These are phyloP conservation scores for Anas platyrhynchos DNA, from an alignment of 2,113 vertebrate genomes.

Conservation along the genomic window DNA sequence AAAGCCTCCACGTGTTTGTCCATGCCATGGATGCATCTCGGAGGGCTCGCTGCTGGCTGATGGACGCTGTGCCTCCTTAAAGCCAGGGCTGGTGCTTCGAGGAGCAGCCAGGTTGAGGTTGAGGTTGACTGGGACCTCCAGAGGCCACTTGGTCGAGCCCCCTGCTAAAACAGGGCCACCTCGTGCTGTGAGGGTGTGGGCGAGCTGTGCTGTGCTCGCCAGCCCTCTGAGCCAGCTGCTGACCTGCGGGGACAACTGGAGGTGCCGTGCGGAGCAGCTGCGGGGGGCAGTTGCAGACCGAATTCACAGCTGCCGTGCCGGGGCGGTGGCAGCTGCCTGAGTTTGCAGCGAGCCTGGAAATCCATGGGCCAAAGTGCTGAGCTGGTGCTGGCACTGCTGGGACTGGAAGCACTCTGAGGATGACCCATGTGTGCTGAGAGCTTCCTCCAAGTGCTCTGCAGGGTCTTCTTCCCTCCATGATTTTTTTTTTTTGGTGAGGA, in stretches of 20 bases:
- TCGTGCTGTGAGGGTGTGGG: rapidly evolving
- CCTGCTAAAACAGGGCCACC: too few relatives aligned
- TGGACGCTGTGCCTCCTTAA: neutral
- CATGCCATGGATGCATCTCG: neutral
- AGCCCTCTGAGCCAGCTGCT: neutral
- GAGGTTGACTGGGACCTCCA: too few relatives aligned
- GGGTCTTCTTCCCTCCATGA: rapidly evolving
- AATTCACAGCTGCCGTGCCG: neutral
- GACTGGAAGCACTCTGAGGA: neutral
- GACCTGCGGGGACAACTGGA: neutral
- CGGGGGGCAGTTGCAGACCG: rapidly evolving
- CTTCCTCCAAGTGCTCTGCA: neutral
- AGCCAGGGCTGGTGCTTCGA: neutral
- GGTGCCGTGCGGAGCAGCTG: too few relatives aligned
- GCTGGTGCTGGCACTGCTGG: neutral
- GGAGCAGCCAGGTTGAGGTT: neutral
- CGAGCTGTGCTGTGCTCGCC: neutral
- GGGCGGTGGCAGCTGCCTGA: too few relatives aligned
- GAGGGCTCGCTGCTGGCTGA: neutral
- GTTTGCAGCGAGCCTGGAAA: neutral
- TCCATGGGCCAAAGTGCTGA: neutral
- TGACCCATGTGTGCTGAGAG: too few relatives aligned
- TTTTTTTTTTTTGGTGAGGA: too few relatives aligned
- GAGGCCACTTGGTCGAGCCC: too few relatives aligned
- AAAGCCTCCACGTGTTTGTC: too few relatives aligned